Evolutionary conservation across 2,888 invertebrate species (phyloP).

Genomic region (Mylabris sibirica): DNA sequence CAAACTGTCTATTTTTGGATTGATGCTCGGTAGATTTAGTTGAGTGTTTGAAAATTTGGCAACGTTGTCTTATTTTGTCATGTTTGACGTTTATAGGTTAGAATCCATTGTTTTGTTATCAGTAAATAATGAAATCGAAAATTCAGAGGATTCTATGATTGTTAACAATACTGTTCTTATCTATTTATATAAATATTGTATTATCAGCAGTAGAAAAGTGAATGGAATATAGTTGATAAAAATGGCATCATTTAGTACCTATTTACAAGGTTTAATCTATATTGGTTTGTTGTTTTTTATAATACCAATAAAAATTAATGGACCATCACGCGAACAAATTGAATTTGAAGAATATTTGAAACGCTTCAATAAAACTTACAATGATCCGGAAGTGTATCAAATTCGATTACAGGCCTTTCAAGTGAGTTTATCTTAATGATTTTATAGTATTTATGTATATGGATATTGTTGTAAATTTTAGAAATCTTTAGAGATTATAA

Average conservation of each 20-base stretch:
- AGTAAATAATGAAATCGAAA: background rate
- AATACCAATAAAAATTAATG: conserved; percentile 61
- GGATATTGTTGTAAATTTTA: conserved; percentile 18
- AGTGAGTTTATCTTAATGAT: conserved; percentile 39
- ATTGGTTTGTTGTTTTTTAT: conserved; percentile 61
- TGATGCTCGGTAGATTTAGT: too few species aligned
- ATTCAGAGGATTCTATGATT: too few species aligned
- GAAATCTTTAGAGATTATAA: conserved; percentile 57
- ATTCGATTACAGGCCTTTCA: conserved; percentile 49
- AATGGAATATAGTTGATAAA: conserved; percentile 15
- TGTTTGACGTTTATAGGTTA: too few species aligned
- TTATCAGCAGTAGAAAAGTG: background rate
- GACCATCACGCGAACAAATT: conserved; percentile 43
- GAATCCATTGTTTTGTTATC: background rate
- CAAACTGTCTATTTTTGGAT: too few species aligned
- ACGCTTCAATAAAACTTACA: conserved; percentile 65
- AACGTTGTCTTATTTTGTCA: too few species aligned
- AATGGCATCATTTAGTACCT: conserved; percentile 32
- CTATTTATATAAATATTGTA: background rate
- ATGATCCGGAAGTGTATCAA: conserved; percentile 54
- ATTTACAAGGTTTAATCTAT: conserved; percentile 47
- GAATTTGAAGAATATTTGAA: conserved; percentile 62
- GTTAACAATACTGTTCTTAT: background rate
- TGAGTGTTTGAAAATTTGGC: too few species aligned
- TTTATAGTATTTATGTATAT: background rate